Evolutionary conservation across 2,888 invertebrate species (phyloP).

Genomic region (Drosophila mercatorum): DNA sequence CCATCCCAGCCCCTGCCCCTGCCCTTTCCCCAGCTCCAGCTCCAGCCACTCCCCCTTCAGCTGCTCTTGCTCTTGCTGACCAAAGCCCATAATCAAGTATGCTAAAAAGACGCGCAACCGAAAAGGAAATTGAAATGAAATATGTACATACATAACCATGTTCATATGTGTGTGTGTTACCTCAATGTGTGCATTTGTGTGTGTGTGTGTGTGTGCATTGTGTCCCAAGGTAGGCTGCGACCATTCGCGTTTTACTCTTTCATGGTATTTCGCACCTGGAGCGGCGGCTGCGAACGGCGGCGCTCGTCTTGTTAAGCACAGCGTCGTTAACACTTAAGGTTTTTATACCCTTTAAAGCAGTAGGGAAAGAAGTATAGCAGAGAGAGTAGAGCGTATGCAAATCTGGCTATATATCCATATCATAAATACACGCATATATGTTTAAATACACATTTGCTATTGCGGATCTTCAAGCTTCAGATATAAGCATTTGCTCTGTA

Average conservation of each 20-base stretch:
- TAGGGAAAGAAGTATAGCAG: neutral
- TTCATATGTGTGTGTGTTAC: slow-evolving; percentile 5
- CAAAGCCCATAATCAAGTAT: slow-evolving; percentile 80
- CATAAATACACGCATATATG: no score
- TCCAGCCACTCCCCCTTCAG: slow-evolving; percentile 3
- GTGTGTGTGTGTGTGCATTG: slow-evolving; percentile 18
- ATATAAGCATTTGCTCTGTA: no score
- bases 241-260: slow-evolving; percentile 66
- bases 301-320: slow-evolving; percentile 79
- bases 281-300: slow-evolving; percentile 69
- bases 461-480: no score
- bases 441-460: no score
- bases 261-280: slow-evolving; percentile 80
- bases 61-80: slow-evolving; percentile 40
- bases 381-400: neutral
- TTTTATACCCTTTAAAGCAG: slow-evolving; percentile 7
- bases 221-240: slow-evolving; percentile 49
- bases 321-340: slow-evolving; percentile 75
- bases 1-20: neutral
- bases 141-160: slow-evolving; percentile 53
- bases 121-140: slow-evolving; percentile 82
- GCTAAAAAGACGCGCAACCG: slow-evolving; percentile 79
- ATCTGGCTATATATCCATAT: neutral
- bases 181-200: slow-evolving; percentile 9
- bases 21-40: slow-evolving; percentile 3